These are phyloP conservation scores for Rhabditoides inermis DNA, from an alignment of 2,888 invertebrate genomes.

Conservation along the genomic window DNA sequence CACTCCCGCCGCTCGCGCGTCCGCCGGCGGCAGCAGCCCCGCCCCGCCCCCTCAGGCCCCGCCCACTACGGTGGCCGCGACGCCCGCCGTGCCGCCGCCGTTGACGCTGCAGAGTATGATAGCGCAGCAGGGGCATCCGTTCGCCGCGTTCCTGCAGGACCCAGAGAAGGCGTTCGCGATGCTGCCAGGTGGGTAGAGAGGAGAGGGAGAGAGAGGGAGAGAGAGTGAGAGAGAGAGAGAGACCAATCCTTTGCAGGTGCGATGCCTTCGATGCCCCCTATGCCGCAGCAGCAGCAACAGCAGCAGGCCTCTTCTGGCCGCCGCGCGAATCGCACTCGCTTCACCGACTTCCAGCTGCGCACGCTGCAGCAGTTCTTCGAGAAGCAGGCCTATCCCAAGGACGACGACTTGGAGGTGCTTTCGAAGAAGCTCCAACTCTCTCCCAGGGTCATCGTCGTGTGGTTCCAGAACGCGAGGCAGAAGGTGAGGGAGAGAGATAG, in stretches of 20 bases:
- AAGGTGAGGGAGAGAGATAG: too few relatives aligned
- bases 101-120: conserved; percentile 24
- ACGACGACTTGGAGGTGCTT: conserved; percentile 84
- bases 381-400: conserved; percentile 96
- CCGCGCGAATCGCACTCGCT: conserved; percentile 93
- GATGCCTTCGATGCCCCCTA: neutral
- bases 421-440: conserved; percentile 87
- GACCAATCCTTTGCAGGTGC: neutral
- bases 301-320: conserved; percentile 67
- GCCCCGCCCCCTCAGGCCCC: conserved; percentile 52
- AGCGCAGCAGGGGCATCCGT: conserved; percentile 19
- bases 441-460: conserved; percentile 97
- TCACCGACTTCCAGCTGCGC: conserved; percentile 98
- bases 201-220: neutral
- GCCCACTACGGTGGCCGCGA: conserved; percentile 62
- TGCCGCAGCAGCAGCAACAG: too few relatives aligned
- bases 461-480: conserved; percentile 98
- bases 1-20: conserved; percentile 3
- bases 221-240: neutral
- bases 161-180: neutral
- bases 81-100: conserved; percentile 3
- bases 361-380: conserved; percentile 98
- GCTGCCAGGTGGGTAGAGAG: neutral
- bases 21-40: conserved; percentile 5
- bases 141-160: neutral